A percentile compares a stretch with the other conserved stretches of the same genome.
These are phyloP conservation scores for Clytia hemisphaerica DNA, from an alignment of 30 jellyfish, hydroid and myxozoan genomes.

Conservation along the genomic window DNA sequence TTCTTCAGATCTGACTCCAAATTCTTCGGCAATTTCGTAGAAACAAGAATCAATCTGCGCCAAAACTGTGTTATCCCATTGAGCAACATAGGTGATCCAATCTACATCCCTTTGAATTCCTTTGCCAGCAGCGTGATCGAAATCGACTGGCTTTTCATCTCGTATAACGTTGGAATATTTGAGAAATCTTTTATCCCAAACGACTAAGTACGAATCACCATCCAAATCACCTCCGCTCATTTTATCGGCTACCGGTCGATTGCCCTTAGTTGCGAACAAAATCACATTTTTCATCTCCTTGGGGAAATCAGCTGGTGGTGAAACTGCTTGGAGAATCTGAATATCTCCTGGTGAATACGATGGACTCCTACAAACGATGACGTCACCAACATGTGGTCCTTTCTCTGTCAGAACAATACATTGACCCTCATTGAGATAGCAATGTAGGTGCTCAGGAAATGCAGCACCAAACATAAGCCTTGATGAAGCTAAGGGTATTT, in stretches of 20 bases:
- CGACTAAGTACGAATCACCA: background rate
- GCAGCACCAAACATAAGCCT: too few relatives aligned
- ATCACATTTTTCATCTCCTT: background rate
- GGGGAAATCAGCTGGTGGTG: background rate
- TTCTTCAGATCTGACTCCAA: background rate
- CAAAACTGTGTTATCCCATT: conserved; percentile 1
- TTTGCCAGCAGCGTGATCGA: too few relatives aligned
- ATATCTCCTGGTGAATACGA: conserved; percentile 3
- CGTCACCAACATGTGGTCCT: background rate
- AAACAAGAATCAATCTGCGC: conserved; percentile 9
- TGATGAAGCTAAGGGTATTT: too few relatives aligned
- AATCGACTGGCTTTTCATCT: too few relatives aligned
- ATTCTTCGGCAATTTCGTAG: background rate
- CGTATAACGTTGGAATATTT: too few relatives aligned
- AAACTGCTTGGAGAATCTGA: background rate
- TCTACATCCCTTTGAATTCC: too few relatives aligned
- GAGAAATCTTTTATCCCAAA: too few relatives aligned
- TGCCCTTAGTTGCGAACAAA: background rate
- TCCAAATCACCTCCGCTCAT: conserved; percentile 1
- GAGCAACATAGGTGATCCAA: background rate
- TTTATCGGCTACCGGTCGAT: background rate
- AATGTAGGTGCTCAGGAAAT: too few relatives aligned
- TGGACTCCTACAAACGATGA: background rate
- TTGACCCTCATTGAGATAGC: background rate
- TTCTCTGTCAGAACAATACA: background rate